Evolutionary conservation across 1,140 invertebrate genomes (phyloP).

Genomic region (Eupeodes corollae): DNA sequence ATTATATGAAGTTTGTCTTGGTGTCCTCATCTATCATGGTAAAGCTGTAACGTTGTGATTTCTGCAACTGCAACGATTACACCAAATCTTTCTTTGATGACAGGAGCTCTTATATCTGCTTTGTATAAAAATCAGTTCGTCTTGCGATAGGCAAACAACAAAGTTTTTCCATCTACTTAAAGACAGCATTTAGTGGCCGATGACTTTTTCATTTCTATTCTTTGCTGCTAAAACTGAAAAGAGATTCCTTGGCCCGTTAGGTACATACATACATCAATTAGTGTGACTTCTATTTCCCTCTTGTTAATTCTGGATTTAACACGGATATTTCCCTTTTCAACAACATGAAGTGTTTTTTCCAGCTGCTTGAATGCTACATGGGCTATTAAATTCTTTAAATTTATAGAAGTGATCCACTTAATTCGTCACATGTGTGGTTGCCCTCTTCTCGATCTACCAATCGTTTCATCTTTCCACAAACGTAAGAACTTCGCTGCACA

Average conservation of each 20-base stretch:
- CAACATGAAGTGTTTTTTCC: conserved; percentile 15
- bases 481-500: neutral
- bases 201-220: conserved; percentile 9
- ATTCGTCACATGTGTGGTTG: conserved; percentile 23
- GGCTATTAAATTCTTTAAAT: conserved; percentile 13
- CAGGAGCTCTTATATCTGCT: no score
- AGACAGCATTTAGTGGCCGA: no score
- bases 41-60: no score
- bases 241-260: conserved; percentile 20
- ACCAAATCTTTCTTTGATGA: no score
- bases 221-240: conserved; percentile 26
- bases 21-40: no score
- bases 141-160: no score
- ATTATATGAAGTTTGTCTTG: no score
- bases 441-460: conserved; percentile 31
- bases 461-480: conserved; percentile 10
- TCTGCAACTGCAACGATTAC: no score
- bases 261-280: conserved; percentile 24
- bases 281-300: conserved; percentile 2
- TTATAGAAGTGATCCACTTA: conserved; percentile 13
- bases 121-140: no score
- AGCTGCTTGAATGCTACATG: conserved; percentile 12
- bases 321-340: conserved; percentile 13
- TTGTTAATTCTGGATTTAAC: no score
- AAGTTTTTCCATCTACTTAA: no score